Conservation (phyloP, 2,113 vertebrate species). For the Poeciliopsis turrubarensis region DNA sequence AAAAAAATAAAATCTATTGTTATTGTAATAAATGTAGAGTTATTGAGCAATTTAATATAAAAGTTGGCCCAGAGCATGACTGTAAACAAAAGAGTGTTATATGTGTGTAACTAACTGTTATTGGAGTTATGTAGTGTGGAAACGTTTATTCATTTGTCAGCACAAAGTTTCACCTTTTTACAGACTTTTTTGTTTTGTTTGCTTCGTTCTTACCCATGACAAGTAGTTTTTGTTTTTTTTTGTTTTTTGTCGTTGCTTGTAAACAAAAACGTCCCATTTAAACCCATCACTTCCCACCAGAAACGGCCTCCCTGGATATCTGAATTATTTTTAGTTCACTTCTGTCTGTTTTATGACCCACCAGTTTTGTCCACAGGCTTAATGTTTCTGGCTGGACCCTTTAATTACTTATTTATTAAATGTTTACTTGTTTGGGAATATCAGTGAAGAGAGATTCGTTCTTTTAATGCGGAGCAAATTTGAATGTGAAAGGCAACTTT, state of each 20-base stretch:
- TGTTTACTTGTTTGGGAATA: background rate
- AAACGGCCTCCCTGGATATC: background rate
- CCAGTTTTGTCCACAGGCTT: background rate
- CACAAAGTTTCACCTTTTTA: background rate
- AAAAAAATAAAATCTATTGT: background rate
- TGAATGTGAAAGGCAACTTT: background rate
- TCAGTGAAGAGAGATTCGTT: background rate
- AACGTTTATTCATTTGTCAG: conserved; percentile 36
- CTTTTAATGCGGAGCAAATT: background rate
- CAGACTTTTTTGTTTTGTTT: background rate
- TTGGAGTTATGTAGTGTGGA: conserved; percentile 24
- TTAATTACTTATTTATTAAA: conserved; percentile 12
- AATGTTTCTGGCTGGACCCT: background rate
- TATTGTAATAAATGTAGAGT: conserved; percentile 12
- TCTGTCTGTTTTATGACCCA: background rate
- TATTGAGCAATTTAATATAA: conserved; percentile 20
- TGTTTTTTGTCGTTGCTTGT: background rate
- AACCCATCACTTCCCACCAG: background rate
- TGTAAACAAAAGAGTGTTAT: conserved; percentile 11
- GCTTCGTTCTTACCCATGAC: background rate
- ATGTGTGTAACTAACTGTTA: conserved; percentile 33
- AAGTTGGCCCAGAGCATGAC: conserved; percentile 21
- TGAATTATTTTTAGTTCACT: background rate
- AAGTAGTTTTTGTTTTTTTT: background rate
- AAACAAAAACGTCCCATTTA: background rate